Evolutionary conservation across 2,113 vertebrate genomes (phyloP), one percentile per base, ranked within the genome.

Genomic region (Cottus gobio): DNA sequence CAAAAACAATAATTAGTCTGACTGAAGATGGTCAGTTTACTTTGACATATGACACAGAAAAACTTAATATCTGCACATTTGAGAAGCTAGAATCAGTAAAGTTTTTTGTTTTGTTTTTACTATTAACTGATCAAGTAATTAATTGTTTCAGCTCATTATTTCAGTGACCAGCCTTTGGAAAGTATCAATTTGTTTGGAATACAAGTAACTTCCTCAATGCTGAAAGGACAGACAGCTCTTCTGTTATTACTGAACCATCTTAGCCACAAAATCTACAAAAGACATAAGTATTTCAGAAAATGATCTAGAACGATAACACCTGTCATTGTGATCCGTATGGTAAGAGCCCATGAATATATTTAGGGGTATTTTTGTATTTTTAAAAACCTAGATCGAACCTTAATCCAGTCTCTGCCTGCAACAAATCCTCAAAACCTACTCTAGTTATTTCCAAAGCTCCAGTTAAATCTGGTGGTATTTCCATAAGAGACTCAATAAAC

Each of bases 401-500:
- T n/a, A 48, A 65, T 64, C 60, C 58, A 37, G 46, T 65, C 31
- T 73, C 28, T 62, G 39, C 12, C 30, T 44, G 42, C 11, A 48
- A 0, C n/a, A 67, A 34, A 34, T 36, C 30, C 30, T 34, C 6
- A 28, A 57, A 34, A 31, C 1, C 11, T 9, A 28, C 24, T 28
- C 20, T 7, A 11, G 36, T 58, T 9, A 36, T 61, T 9, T 54
- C 54, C 0, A 3, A 56, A 73, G 71, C 44, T 61, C 12, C 50
- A 39, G 73, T 57, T 67, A 28, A 20, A 62, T 28, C 56, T 12
- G 15, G 31, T 81, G 56, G 54, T 70, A 48, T 83, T 82, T 83
- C 81, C 68, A 82, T 67, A 75, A 67, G 68, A 84, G 67, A 60
- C 77, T 42, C 63, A 26, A 34, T 90, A 89, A 93, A 93, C 89